Conservation (phyloP, 2,888 invertebrate species). For the Petrolisthes manimaculis region DNA sequence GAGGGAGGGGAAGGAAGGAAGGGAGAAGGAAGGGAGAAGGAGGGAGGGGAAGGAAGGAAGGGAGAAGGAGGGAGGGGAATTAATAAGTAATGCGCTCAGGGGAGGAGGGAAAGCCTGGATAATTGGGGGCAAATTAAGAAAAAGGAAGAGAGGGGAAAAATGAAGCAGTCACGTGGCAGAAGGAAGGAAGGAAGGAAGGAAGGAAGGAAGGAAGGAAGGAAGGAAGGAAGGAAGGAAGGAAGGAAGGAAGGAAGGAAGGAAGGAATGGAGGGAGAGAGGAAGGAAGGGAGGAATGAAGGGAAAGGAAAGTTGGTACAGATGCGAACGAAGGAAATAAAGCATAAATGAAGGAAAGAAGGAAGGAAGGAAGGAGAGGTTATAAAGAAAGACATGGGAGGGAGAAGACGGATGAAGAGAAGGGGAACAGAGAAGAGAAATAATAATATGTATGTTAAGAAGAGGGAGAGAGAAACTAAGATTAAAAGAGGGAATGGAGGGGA, state of each 20-base stretch:
- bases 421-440: background rate
- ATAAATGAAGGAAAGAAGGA: background rate
- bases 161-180: background rate
- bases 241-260: background rate
- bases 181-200: background rate
- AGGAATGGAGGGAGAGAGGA: background rate
- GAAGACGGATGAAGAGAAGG: background rate
- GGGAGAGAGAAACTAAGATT: slow-evolving; percentile 1
- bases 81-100: background rate
- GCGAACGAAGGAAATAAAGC: slow-evolving; percentile 2
- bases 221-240: slow-evolving; percentile 4
- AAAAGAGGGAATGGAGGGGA: background rate
- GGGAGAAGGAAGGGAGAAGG: too few relatives aligned
- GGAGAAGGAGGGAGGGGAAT: background rate
- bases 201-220: background rate
- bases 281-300: background rate
- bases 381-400: background rate
- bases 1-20: too few relatives aligned
- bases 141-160: background rate
- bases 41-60: too few relatives aligned
- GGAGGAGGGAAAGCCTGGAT: background rate
- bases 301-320: background rate
- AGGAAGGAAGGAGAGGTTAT: background rate
- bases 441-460: background rate
- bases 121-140: background rate